phyloP scores from a whole-genome alignment of 2,797 vertebrate species.

The Schizopygopsis malacanthus region DNA sequence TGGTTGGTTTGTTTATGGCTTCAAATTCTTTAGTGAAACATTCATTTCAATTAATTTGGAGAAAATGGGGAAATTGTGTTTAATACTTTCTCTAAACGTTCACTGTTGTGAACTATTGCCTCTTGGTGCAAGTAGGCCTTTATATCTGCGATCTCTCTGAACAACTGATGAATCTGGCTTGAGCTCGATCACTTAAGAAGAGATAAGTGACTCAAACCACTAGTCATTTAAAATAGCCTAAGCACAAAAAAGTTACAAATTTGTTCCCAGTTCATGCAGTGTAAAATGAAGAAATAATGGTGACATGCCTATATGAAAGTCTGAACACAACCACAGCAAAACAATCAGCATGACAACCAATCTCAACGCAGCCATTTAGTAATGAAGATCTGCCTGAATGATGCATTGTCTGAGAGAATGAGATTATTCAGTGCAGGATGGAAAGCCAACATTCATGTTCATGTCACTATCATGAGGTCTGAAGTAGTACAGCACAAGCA shows the following conservation, averaged over 20 bases:
- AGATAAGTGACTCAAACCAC: not conserved
- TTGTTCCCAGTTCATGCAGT: constrained; percentile 37
- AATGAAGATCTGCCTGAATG: constrained; percentile 8
- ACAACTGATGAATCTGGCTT: not conserved
- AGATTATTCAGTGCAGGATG: constrained; percentile 8
- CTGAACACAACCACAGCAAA: constrained; percentile 38
- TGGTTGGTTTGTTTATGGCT: not conserved
- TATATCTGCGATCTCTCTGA: not conserved
- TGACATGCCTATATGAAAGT: constrained; percentile 22
- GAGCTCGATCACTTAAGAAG: not conserved
- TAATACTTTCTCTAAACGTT: not conserved
- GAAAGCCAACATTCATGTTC: constrained; percentile 12
- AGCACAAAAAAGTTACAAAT: not conserved
- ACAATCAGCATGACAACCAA: constrained; percentile 24
- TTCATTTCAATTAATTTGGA: not conserved
- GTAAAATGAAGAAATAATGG: constrained; percentile 1
- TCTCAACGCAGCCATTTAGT: not conserved
- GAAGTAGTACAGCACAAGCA: constrained; percentile 22
- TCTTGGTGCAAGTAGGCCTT: constrained; percentile 37
- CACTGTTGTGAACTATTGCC: not conserved
- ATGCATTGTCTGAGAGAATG: constrained; percentile 19
- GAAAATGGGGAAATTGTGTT: not conserved
- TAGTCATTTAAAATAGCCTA: not conserved
- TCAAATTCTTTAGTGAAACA: not conserved
- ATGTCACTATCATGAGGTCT: constrained; percentile 24